Conservation (phyloP, 2,797 vertebrate genomes). For the Siniperca scherzeri region DNA sequence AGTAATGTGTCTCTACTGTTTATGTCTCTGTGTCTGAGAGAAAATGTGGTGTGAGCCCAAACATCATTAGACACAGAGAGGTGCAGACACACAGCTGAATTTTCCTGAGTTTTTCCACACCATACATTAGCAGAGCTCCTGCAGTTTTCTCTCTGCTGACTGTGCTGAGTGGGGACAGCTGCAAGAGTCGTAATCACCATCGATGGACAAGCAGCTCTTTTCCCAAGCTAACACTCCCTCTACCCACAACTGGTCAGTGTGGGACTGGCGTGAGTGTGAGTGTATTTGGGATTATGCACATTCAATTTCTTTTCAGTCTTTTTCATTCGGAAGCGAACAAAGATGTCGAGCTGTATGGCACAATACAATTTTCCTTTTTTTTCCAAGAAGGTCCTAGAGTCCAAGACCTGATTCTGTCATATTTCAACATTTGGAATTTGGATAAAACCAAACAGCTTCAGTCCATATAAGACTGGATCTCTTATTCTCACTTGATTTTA, state of each 20-base stretch:
- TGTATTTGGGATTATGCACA: constrained; percentile 1
- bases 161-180: constrained; percentile 74
- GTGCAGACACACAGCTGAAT: constrained; percentile 59
- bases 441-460: constrained; percentile 7
- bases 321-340: constrained; percentile 3
- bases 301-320: background rate
- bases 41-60: constrained; percentile 45
- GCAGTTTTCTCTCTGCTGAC: constrained; percentile 48
- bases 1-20: constrained; percentile 44
- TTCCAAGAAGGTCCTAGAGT: constrained; percentile 3
- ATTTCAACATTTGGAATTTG: constrained; percentile 9
- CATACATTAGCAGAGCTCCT: constrained; percentile 24
- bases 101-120: constrained; percentile 25
- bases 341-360: background rate
- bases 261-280: constrained; percentile 14
- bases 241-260: constrained; percentile 38
- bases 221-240: constrained; percentile 34
- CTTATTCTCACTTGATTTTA: constrained; percentile 10
- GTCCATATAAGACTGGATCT: background rate
- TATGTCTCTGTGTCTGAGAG: constrained; percentile 44
- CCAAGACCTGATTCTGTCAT: constrained; percentile 5
- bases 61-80: constrained; percentile 33
- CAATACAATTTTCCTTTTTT: background rate
- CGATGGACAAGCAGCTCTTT: constrained; percentile 23
- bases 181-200: constrained; percentile 62